Evolutionary conservation across 2,113 vertebrate species (phyloP), one percentile per base, ranked within the genome.

Genomic region (Pluvialis apricaria): DNA sequence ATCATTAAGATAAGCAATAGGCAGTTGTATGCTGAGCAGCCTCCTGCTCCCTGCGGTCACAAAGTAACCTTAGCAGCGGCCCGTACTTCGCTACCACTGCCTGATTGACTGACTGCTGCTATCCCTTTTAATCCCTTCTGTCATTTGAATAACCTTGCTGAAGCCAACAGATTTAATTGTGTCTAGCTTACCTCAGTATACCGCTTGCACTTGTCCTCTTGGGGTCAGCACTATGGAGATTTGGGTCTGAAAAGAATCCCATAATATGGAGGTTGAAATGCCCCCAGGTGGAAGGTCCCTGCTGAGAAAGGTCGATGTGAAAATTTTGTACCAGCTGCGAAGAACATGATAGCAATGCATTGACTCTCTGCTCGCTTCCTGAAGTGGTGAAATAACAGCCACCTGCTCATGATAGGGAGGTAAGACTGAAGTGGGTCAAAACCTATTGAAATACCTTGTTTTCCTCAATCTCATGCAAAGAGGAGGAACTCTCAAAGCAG

Each of bases 141-240:
- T 82, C 90, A 76, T 93, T 90, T 88, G 82, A 88, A 90, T 72
- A 82, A 88, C 85, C 70, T 95, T 87, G 47, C 52, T 82, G 68
- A 79, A 95, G 62, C 58, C 40, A 64, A 45, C n/a, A 61, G 64
- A 38, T 65, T 44, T 40, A 72, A 76, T 65, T 26, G 28, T 29
- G 55, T 57, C 55, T 28, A 42, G 10, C 22, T 89, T 85, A 68
- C 70, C 54, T 90, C 58, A 42, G 21, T 34, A 7, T 42, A 40
- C 34, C 3, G 1, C 54, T 84, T 79, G 11, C 34, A 26, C 29
- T 61, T 44, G 16, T 76, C 17, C 22, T 85, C 36, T 47, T 82
- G 40, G 14, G 24, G 7, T 61, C 26, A 70, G 17, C 51, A 8
- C 17, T 26, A 28, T 40, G 68, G 61, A 47, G 17, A n/a, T 75